phyloP scores from a whole-genome alignment of 2,797 vertebrate species.

The Tadarida brasiliensis region DNA sequence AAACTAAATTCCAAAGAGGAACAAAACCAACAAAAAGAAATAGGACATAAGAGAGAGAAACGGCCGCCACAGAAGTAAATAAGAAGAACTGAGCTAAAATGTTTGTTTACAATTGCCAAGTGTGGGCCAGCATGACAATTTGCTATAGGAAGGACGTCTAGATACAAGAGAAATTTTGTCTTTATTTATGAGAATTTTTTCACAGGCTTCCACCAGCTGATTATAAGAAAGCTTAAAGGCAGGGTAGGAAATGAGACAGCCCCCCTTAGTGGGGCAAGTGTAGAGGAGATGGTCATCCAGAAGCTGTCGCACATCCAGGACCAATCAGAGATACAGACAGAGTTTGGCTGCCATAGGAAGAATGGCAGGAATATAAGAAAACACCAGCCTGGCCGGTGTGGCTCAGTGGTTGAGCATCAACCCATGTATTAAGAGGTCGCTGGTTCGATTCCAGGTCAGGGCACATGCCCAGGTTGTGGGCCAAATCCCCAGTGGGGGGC shows the following conservation, averaged over 20 bases:
- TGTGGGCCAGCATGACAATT: background rate
- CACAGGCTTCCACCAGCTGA: background rate
- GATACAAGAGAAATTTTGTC: background rate
- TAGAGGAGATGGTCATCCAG: background rate
- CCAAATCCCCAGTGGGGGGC: too few species aligned
- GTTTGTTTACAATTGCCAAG: background rate
- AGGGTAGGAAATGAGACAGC: background rate
- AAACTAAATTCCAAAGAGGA: constrained; percentile 36
- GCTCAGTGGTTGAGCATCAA: too few species aligned
- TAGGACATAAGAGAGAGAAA: background rate
- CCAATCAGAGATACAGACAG: background rate
- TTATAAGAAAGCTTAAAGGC: background rate
- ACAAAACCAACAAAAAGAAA: background rate
- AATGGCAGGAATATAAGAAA: background rate
- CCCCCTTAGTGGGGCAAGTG: background rate
- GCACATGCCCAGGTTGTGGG: too few species aligned
- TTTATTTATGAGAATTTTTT: background rate
- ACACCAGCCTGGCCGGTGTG: background rate
- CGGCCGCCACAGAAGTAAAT: background rate
- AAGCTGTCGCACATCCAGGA: background rate
- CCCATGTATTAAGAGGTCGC: too few species aligned
- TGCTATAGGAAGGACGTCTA: background rate
- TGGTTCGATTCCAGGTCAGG: too few species aligned
- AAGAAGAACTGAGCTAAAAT: background rate
- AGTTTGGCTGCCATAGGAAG: background rate